Percentiles rank a stretch among this genome's conserved stretches.
Conservation (phyloP, 2,797 vertebrate species). For the Moxostoma hubbsi region DNA sequence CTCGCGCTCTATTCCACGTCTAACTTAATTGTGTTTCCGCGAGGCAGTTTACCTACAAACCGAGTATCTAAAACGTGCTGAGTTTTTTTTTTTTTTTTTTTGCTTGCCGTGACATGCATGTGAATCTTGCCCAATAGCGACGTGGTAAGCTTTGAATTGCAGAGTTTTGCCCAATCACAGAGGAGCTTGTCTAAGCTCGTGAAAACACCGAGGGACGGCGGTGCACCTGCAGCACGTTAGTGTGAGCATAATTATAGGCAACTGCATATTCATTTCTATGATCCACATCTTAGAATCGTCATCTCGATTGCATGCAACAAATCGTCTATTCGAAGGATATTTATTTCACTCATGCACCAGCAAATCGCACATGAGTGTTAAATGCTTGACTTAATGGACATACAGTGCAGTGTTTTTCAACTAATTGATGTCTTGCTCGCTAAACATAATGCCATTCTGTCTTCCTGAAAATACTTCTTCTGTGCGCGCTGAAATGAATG, state of each 20-base stretch:
- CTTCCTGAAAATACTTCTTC: not conserved
- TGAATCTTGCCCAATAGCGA: conserved; percentile 75
- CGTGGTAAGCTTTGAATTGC: conserved; percentile 64
- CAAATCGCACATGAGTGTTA: not conserved
- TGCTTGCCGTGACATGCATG: conserved; percentile 70
- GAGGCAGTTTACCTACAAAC: conserved; percentile 35
- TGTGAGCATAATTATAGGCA: conserved; percentile 36
- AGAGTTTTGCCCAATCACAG: conserved; percentile 69
- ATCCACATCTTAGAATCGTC: not conserved
- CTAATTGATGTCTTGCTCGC: not conserved
- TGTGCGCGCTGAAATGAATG: not conserved
- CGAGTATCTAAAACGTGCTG: conserved; percentile 62
- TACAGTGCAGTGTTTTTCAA: not conserved
- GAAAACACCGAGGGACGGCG: conserved; percentile 57
- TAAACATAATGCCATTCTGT: not conserved
- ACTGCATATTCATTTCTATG: conserved; percentile 7
- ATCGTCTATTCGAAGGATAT: not conserved
- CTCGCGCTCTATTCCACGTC: not conserved
- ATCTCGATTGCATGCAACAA: not conserved
- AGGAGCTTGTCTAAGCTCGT: not conserved
- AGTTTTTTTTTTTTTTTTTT: conserved; percentile 31
- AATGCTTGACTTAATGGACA: not conserved
- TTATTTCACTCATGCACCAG: too few species aligned
- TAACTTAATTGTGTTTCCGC: conserved; percentile 13
- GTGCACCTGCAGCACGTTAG: conserved; percentile 68